These are phyloP conservation scores for Atopsyche davidsoni DNA, from an alignment of 1,140 invertebrate species.

Conservation along the genomic window DNA sequence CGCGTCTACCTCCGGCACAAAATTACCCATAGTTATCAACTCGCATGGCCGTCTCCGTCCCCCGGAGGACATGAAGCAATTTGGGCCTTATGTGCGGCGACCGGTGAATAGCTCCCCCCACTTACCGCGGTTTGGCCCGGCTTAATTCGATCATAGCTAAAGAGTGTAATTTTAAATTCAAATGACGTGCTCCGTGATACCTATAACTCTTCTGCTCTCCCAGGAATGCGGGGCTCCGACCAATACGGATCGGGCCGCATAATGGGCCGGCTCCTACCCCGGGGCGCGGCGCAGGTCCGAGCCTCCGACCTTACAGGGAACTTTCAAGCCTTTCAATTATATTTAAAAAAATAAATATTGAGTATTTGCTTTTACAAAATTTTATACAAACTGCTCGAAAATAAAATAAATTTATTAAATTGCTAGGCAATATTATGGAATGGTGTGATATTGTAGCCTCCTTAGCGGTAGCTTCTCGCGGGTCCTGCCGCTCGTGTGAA, in stretches of 20 bases:
- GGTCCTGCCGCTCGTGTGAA: too few species aligned
- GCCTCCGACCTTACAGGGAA: too few species aligned
- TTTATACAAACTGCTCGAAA: not conserved
- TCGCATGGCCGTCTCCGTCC: constrained; percentile 17
- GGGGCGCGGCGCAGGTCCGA: too few species aligned
- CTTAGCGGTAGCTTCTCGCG: too few species aligned
- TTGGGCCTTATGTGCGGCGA: constrained; percentile 24
- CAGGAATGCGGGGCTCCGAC: constrained; percentile 23
- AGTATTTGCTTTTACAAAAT: too few species aligned
- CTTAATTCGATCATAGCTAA: constrained; percentile 31
- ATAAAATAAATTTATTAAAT: too few species aligned
- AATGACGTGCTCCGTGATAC: constrained; percentile 30
- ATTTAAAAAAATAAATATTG: not conserved
- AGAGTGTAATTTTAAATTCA: constrained; percentile 32
- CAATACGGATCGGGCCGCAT: constrained; percentile 27
- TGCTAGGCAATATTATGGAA: too few species aligned
- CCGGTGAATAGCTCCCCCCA: constrained; percentile 16
- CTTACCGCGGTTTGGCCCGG: constrained; percentile 7
- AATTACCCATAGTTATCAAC: not conserved
- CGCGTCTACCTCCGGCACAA: too few species aligned
- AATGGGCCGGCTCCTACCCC: constrained; percentile 23
- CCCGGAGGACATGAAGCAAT: constrained; percentile 28
- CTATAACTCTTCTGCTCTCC: constrained; percentile 22
- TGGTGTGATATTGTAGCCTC: too few species aligned
- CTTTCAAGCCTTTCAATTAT: too few species aligned